These are phyloP conservation scores for Tragopan temminckii DNA, from an alignment of 2,797 vertebrate species.

Conservation along the genomic window DNA sequence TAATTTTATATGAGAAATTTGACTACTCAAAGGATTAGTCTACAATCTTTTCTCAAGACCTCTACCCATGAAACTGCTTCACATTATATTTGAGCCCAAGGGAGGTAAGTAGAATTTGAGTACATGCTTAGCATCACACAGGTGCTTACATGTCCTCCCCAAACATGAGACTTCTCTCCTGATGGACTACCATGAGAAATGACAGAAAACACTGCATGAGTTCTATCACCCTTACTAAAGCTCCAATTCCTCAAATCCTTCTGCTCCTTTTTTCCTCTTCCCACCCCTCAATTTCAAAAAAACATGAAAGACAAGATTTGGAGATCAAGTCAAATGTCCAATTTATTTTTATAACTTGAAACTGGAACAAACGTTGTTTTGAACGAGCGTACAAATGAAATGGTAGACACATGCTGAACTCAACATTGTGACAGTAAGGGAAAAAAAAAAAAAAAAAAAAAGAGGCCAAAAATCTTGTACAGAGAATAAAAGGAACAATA, in stretches of 20 bases:
- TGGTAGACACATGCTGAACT: conserved; percentile 90
- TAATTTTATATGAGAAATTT: neutral
- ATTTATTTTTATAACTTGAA: conserved; percentile 91
- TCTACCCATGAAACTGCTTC: neutral
- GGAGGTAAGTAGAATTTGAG: neutral
- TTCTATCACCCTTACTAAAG: neutral
- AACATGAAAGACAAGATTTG: conserved; percentile 84
- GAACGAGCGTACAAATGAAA: conserved; percentile 89
- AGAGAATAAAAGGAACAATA: conserved; percentile 90
- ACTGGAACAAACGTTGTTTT: conserved; percentile 89
- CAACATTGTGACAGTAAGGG: conserved; percentile 87
- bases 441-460: conserved; percentile 73
- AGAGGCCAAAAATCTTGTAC: conserved; percentile 87
- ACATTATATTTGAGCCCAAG: neutral
- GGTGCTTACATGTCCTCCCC: neutral
- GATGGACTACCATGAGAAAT: neutral
- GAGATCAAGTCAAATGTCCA: conserved; percentile 89
- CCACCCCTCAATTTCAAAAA: conserved; percentile 67
- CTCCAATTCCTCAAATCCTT: neutral
- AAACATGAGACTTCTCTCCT: neutral
- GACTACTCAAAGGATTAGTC: neutral
- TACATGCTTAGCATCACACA: neutral
- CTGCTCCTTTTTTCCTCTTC: neutral
- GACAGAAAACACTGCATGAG: neutral
- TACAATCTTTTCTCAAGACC: neutral